Base-by-base conservation (phyloP, 1,140 invertebrate genomes). In the Drosophila athabasca region DNA sequence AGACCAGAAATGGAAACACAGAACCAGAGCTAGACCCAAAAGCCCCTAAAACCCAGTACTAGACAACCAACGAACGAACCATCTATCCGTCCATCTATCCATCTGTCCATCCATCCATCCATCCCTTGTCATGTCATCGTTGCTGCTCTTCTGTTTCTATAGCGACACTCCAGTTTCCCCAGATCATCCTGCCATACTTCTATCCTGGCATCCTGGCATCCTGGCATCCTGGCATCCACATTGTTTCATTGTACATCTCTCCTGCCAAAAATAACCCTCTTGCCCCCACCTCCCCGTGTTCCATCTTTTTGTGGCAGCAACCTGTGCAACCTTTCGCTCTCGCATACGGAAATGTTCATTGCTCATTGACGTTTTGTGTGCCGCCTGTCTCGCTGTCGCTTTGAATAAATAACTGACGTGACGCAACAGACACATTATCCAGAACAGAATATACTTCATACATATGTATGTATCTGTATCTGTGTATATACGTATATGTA, bases 311-410 rank as follows among this genome's bases (percentile, higher is more conserved):
- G 52, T 48, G 60, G 73, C 62, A 48, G 50, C 64, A 58, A 67
- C 60, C 61, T 76, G 55, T 44, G 44, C 54, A 78, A 71, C 79
- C 69, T 76, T 68, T 68, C 51, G 4, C 35, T 3, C 35, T 39
- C 4, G 83, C 68, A 79, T 79, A 79, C 71, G 65, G 61, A 83
- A 83, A 79, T 79, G 76, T 79, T 83, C 17, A 19, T 19, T 54
- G 79, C 72, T 68, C 81, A 90, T 89, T 87, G 89, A 90, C 79
- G 83, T 90, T 90, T 90, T 87, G 74, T 79, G 81, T 79, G 81
- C 82, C 68, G 77, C 62, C 80, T 58, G 71, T 57, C 61, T 19
- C 43, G 61, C 71, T 90, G 88, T 90, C 88, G 71, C 79, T 85
- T 89, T 87, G 73, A 85, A 90, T 90, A 89, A 79, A 89, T 89